Evolutionary conservation across 2,888 invertebrate species (phyloP), one percentile per base, ranked within the genome.

Genomic region (Watsonalla cultraria): DNA sequence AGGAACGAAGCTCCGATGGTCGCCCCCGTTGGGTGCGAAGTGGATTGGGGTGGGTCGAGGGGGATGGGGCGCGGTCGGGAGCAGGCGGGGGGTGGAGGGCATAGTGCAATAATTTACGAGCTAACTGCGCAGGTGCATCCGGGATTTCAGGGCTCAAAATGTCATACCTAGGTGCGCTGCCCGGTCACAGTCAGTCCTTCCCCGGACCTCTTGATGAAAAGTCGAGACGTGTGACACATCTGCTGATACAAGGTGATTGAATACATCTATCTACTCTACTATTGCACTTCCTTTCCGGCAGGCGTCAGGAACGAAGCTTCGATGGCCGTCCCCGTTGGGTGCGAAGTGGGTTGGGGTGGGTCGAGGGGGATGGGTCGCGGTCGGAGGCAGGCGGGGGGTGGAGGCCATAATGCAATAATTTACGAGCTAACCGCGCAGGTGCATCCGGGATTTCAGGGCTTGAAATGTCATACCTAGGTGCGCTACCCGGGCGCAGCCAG

Each of bases 1-100:
- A 86, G 84, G 82, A 86, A 82, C 87, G 89, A 86, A 86, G 66
- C 70, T 65, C 50, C 59, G 82, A 86, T 86, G 90, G 89, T 86
- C 85, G 64, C 57, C 49, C n/a, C 51, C 47, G 68, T 52, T 62
- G 63, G 66, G 55, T 61, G 61, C 56, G 59, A 53, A 64, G 42
- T 61, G 62, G 60, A 49, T 46, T 56, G 60, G 58, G 62, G 55
- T 53, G 35, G 58, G 54, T 56, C 58, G 58, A 54, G 56, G 54
- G 53, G 46, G 57, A n/a, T n/a, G n/a, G n/a, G 46, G 24, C 50
- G 56, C 58, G 65, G 61, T 61, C 60, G 57, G 55, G 45, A 55
- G 33, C 57, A 53, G 53, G 54, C 51, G 51, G 59, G 55, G 59
- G 55, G 59, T 47, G 53, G 59, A 55, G 60, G 63, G 67, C 70